Evolutionary conservation across 2,113 vertebrate genomes (phyloP).

Genomic region (Tychaedon coryphoeus): DNA sequence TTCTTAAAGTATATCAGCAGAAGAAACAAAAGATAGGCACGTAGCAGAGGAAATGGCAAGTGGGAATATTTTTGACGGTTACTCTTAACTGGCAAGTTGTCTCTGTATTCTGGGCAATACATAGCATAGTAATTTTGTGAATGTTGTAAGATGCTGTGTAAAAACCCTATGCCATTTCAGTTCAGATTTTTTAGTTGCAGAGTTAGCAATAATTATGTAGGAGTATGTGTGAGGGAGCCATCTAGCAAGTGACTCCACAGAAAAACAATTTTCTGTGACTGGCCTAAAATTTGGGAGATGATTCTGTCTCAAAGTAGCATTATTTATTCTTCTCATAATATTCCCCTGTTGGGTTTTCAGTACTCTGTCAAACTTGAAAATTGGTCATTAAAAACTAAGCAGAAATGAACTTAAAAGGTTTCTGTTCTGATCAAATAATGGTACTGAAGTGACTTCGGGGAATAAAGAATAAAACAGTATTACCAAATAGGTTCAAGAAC

Average conservation of each 20-base stretch:
- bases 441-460: not conserved
- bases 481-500: not conserved
- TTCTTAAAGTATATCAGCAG: not conserved
- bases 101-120: not conserved
- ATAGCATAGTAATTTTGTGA: not conserved
- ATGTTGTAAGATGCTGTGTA: not conserved
- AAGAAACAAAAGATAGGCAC: not conserved
- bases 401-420: not conserved
- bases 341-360: not conserved
- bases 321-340: not conserved
- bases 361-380: slow-evolving; percentile 9
- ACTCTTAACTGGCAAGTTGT: not conserved
- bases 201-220: not conserved
- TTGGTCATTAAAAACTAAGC: not conserved
- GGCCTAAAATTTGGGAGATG: not conserved
- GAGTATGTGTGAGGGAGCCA: not conserved
- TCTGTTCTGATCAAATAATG: not conserved
- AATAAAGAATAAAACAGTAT: not conserved
- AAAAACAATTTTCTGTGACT: not conserved
- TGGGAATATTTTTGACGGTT: not conserved
- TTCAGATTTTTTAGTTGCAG: not conserved
- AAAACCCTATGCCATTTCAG: not conserved
- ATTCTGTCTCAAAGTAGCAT: not conserved
- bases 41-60: not conserved
- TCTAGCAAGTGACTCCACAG: not conserved